Conservation (phyloP, 2,113 vertebrate genomes). For the Neomonachus schauinslandi region DNA sequence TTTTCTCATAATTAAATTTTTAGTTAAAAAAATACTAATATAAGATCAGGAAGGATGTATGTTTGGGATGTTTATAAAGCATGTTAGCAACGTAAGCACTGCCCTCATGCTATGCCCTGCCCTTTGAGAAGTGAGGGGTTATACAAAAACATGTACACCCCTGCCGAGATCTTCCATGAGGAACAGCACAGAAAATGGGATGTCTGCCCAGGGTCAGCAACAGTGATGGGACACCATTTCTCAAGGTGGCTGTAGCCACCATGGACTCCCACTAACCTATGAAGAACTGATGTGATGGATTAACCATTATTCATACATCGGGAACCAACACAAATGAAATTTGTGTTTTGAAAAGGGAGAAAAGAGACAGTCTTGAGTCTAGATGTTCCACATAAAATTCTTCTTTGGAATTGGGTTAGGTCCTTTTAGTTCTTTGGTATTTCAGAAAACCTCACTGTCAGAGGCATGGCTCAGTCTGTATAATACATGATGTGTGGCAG, state of each 20-base stretch:
- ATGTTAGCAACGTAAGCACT: not conserved
- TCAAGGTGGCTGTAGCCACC: not conserved
- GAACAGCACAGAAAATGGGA: not conserved
- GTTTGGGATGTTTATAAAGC: not conserved
- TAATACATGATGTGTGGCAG: not conserved
- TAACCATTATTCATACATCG: not conserved
- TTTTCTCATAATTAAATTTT: not conserved
- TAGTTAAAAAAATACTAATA: not conserved
- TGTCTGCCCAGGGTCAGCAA: not conserved
- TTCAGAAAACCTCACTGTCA: not conserved
- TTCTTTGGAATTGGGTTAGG: not conserved
- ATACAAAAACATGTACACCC: not conserved
- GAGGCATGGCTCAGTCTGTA: too few relatives aligned
- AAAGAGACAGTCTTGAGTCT: not conserved
- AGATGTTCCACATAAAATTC: not conserved
- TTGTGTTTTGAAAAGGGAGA: not conserved
- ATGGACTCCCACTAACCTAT: not conserved
- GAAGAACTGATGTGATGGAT: not conserved
- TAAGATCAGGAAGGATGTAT: not conserved
- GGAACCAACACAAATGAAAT: not conserved
- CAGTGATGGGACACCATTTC: rapidly evolving
- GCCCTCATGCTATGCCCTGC: rapidly evolving
- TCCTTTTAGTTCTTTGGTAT: not conserved
- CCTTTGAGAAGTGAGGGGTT: not conserved
- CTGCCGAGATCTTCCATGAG: not conserved